Evolutionary conservation across 2,113 vertebrate species (phyloP).

Genomic region (Apaloderma vittatum): DNA sequence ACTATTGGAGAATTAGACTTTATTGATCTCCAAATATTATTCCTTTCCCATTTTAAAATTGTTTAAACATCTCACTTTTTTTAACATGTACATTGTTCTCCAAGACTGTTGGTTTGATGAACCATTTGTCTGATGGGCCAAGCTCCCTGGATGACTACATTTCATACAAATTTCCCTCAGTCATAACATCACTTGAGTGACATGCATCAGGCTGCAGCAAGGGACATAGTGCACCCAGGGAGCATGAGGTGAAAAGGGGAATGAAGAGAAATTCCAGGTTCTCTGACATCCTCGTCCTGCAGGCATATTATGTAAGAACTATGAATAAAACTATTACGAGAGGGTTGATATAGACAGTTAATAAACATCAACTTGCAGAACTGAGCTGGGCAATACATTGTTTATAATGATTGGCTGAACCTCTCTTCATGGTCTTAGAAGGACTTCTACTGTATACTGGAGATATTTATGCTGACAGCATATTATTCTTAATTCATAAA

Average conservation of each 20-base stretch:
- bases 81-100: fast-evolving
- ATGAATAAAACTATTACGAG: background rate
- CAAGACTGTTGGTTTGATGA: background rate
- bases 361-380: background rate
- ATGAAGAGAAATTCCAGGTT: background rate
- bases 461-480: background rate
- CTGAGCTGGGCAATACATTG: background rate
- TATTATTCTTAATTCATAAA: background rate
- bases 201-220: background rate
- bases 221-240: background rate
- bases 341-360: background rate
- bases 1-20: background rate
- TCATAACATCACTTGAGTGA: background rate
- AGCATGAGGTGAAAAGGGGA: background rate
- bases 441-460: background rate
- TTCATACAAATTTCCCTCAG: background rate
- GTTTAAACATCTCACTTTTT: background rate
- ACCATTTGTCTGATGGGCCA: background rate
- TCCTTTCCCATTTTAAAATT: background rate
- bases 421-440: background rate
- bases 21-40: background rate
- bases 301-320: background rate
- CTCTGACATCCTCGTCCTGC: background rate
- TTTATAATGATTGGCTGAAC: background rate
- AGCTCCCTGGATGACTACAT: background rate